These are phyloP conservation scores for Dermatophagoides farinae DNA, from an alignment of 1,140 invertebrate genomes.

Conservation along the genomic window DNA sequence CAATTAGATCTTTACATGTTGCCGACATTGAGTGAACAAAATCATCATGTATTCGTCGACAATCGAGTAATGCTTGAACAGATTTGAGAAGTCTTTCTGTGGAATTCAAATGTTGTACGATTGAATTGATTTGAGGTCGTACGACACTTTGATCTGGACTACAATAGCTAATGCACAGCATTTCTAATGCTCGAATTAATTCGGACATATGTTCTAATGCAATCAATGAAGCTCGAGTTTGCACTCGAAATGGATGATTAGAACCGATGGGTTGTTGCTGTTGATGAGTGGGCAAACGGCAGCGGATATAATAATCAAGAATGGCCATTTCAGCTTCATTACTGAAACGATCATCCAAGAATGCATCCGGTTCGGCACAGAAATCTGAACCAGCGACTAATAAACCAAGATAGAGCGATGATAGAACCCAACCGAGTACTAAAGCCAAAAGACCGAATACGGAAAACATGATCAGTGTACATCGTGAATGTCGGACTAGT, in stretches of 20 bases:
- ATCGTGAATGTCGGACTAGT: conserved; percentile 55
- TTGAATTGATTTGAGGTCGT: neutral
- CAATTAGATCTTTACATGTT: conserved; percentile 53
- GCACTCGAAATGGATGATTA: conserved; percentile 4
- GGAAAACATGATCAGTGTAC: conserved; percentile 57
- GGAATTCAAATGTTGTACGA: conserved; percentile 17
- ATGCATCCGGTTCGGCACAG: conserved; percentile 46
- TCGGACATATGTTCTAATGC: conserved; percentile 1
- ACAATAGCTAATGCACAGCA: conserved; percentile 1
- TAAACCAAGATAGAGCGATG: conserved; percentile 54
- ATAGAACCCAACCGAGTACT: conserved; percentile 69
- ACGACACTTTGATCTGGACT: neutral
- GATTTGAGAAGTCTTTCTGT: conserved; percentile 20
- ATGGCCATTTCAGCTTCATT: conserved; percentile 31
- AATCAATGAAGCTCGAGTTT: neutral
- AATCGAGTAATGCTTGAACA: conserved; percentile 50
- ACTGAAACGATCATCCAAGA: conserved; percentile 24
- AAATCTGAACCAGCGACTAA: conserved; percentile 56
- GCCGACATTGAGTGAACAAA: conserved; percentile 51
- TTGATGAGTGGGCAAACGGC: conserved; percentile 37
- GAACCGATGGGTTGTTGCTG: neutral
- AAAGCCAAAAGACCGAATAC: conserved; percentile 68
- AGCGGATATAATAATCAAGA: conserved; percentile 57
- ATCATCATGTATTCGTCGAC: conserved; percentile 51
- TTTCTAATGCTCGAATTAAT: neutral